A percentile compares a stretch with the other conserved stretches of the same genome.
Evolutionary conservation across 1,140 invertebrate genomes (phyloP).

Genomic region (Ceratosolen fusciceps): DNA sequence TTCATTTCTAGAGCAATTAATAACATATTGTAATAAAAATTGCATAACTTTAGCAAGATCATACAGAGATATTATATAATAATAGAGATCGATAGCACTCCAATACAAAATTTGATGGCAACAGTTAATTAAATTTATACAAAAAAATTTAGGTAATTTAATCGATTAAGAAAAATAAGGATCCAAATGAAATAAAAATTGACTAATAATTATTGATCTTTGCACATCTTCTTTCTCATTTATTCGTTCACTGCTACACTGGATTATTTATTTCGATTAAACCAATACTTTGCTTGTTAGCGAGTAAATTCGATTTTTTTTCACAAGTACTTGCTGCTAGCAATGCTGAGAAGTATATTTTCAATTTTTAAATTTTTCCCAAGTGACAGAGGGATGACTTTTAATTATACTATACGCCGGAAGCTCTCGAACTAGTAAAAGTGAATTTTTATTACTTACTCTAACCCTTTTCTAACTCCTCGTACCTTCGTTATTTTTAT

Average conservation of each 20-base stretch:
- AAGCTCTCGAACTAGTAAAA: constrained; percentile 9
- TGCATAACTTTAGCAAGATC: too few species aligned
- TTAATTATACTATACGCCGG: constrained; percentile 19
- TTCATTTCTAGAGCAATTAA: too few species aligned
- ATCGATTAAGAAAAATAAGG: neutral
- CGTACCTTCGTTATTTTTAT: neutral
- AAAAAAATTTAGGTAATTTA: neutral
- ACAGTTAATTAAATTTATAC: too few species aligned
- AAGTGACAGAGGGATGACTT: constrained; percentile 14
- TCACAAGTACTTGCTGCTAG: neutral
- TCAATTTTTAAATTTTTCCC: neutral
- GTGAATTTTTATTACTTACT: constrained; percentile 30
- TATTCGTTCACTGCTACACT: constrained; percentile 3
- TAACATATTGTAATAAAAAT: too few species aligned
- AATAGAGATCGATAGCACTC: too few species aligned
- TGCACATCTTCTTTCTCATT: neutral
- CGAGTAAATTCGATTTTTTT: neutral
- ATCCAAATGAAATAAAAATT: neutral
- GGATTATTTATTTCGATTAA: constrained; percentile 24
- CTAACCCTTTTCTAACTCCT: neutral
- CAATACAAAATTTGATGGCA: too few species aligned
- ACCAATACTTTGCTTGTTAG: neutral
- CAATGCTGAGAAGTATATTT: neutral
- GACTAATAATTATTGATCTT: neutral
- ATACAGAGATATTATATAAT: too few species aligned